Percentiles rank a stretch among this genome's conserved stretches.
Conservation (phyloP, 2,888 invertebrate genomes). For the Odontomyia ornata region DNA sequence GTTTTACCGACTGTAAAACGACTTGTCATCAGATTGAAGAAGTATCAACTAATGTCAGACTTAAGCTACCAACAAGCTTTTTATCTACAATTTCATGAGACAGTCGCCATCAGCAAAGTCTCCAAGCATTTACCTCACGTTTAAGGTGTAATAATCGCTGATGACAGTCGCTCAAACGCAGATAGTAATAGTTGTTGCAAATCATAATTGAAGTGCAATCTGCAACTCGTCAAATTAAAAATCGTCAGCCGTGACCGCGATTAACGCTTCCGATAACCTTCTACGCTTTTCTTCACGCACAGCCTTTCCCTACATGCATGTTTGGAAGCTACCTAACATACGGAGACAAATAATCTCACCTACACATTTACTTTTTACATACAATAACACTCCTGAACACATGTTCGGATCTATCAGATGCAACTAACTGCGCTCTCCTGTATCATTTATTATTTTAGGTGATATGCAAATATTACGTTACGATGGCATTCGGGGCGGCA, state of each 20-base stretch:
- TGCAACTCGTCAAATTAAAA: neutral
- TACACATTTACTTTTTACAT: neutral
- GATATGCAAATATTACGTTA: neutral
- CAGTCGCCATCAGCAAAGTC: no score
- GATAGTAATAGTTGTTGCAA: neutral
- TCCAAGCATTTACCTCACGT: no score
- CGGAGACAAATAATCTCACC: neutral
- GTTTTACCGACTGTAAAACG: no score
- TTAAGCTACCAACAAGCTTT: no score
- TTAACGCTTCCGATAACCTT: neutral
- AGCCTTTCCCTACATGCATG: neutral
- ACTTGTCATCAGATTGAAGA: no score
- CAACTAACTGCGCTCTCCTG: no score
- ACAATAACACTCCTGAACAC: neutral
- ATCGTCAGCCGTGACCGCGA: constrained; percentile 3
- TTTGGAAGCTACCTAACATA: neutral
- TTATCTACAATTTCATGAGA: no score
- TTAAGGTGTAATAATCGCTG: no score
- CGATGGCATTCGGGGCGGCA: neutral
- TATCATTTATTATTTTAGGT: neutral
- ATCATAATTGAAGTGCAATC: neutral
- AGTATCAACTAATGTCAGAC: no score
- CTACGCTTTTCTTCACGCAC: neutral
- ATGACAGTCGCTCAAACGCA: no score
- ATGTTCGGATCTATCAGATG: neutral